Evolutionary conservation across 2,888 invertebrate species (phyloP), one percentile per base, ranked within the genome.

Genomic region (Orthonychiurus folsomi): DNA sequence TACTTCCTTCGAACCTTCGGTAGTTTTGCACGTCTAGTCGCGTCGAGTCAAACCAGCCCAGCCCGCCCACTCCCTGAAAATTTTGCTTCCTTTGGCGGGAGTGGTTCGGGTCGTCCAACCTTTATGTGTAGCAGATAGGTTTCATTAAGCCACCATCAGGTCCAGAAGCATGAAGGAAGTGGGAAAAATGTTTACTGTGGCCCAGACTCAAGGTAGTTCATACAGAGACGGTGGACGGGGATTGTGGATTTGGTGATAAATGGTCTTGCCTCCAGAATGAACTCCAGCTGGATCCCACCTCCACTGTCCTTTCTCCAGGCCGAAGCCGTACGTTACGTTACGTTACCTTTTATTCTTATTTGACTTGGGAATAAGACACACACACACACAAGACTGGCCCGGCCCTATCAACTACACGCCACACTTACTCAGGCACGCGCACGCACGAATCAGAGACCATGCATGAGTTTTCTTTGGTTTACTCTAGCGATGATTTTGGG

Each of bases 211-310:
- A 15, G 15, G 37, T n/a, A n/a, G 37, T 37, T 15, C 15, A 37
- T 37, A n/a, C n/a, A 37, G 37, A 9, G 9, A 9, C 5, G 37
- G 37, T 9, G 37, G 5, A 15, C 5, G 37, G 5, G 15, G 37
- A 37, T 37, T 37, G 37, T 37, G 37, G 37, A 37, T 37, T 37
- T 37, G 37, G 37, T 37, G 37, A 37, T 37, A 37, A 37, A 37
- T 37, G 37, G 37, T 37, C 15, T 15, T 37, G 9, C 15, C 37
- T 37, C 37, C 15, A 37, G 37, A 37, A 9, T 37, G 37, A 37
- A 37, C 37, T 37, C 37, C 5, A 5, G 5, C 37, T 9, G 15
- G 37, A 5, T 37, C 37, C 37, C 37, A 37, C n/a, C n/a, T n/a
- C n/a, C n/a, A n/a, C n/a, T n/a, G n/a, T n/a, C n/a, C n/a, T n/a